Base-by-base conservation (phyloP, 1,140 invertebrate genomes). In the Pseudomyrmex cubaensis region DNA sequence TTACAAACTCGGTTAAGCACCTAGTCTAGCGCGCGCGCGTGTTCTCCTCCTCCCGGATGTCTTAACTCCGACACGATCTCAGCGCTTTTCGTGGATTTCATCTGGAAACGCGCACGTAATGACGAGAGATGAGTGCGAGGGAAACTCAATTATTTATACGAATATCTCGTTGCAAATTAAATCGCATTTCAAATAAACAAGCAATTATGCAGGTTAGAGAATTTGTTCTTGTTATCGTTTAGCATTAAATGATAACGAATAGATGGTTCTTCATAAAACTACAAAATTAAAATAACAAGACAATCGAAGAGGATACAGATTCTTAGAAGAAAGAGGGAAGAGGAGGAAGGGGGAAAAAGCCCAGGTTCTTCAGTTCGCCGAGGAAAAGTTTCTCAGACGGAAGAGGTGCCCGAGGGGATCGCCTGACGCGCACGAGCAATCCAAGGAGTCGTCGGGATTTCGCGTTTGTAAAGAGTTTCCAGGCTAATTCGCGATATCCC, bases 401-500 rank as follows among this genome's bases (percentile, higher is more conserved):
- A 77, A 69, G 64, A 66, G 48, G 25, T 2, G 56, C 35, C 17
- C 13, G n/a, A 61, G 74, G 22, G 22, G 46, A 76, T 15, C 17
- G 8, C 13, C 13, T 13, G 10, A 35, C 70, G 25, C n/a, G 9
- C 52, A 35, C 35, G 17, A 74, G 35, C 56, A 48, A 44, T 15
- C 44, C 20, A 15, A 35, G 35, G 35, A 74, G 46, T 61, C 35
- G 57, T 74, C 17, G 56, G 70, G 64, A 69, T 77, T 59, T 25
- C 17, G 56, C 62, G 48, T 35, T 84, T 69, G 64, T 46, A 72
- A 82, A 48, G 83, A 88, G 80, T 87, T 86, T 12, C 5, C 72
- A 22, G 64, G 62, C 86, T 89, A 87, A 83, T 85, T 87, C 82
- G 54, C 85, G 78, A 83, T 84, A 57, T 69, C 44, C 9, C 20